Evolutionary conservation across 1,140 invertebrate genomes (phyloP).

Genomic region (Trachymyrmex septentrionalis): DNA sequence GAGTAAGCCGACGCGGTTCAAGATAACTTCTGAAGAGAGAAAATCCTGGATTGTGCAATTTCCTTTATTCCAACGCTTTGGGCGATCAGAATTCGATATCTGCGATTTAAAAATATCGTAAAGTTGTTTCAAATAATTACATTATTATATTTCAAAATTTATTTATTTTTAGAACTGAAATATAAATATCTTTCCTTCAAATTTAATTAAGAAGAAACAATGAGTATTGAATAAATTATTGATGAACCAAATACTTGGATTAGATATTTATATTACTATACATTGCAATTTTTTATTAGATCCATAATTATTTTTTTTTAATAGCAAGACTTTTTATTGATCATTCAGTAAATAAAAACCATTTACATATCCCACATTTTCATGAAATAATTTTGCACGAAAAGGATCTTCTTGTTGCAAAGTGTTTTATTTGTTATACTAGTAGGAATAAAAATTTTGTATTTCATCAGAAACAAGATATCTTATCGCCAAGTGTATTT

Average conservation of each 20-base stretch:
- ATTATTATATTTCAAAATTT: neutral
- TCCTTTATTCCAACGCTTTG: neutral
- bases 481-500: neutral
- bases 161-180: neutral
- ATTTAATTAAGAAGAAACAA: neutral
- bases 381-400: neutral
- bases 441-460: neutral
- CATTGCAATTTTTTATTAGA: neutral
- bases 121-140: neutral
- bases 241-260: neutral
- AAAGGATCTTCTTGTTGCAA: neutral
- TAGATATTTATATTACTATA: neutral
- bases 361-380: neutral
- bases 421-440: neutral
- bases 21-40: neutral
- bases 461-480: neutral
- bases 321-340: neutral
- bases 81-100: neutral
- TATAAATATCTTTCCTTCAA: neutral
- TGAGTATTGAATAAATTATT: neutral
- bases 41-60: neutral
- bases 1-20: slow-evolving; percentile 1
- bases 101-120: neutral
- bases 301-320: neutral
- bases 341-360: neutral